phyloP scores from a whole-genome alignment of 2,888 invertebrate species.

The Ochlodes sylvanus region DNA sequence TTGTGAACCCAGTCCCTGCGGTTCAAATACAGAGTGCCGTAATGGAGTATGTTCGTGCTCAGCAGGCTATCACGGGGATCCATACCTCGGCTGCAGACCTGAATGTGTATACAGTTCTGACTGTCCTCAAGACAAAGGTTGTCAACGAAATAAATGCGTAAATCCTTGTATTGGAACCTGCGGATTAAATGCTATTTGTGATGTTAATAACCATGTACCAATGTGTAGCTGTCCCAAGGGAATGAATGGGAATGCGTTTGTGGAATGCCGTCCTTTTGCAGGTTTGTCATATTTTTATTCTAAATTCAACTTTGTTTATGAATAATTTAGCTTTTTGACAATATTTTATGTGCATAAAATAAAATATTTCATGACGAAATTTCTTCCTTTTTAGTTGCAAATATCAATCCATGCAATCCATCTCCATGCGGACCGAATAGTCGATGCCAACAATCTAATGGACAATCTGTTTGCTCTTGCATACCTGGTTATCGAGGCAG shows the following conservation, averaged over 20 bases:
- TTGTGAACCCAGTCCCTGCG: constrained; percentile 88
- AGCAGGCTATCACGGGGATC: constrained; percentile 87
- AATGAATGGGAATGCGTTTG: constrained; percentile 88
- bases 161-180: constrained; percentile 90
- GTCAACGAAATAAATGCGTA: constrained; percentile 88
- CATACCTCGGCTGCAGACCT: constrained; percentile 88
- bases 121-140: constrained; percentile 87
- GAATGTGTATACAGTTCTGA: constrained; percentile 89
- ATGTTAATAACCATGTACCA: constrained; percentile 89
- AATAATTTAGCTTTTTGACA: not conserved
- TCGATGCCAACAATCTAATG: constrained; percentile 88
- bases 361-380: constrained; percentile 1
- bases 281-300: constrained; percentile 62
- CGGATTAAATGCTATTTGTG: constrained; percentile 88
- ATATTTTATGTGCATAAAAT: too few species aligned
- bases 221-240: constrained; percentile 89
- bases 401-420: constrained; percentile 88
- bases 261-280: constrained; percentile 82
- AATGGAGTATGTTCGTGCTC: constrained; percentile 86
- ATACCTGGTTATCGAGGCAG: constrained; percentile 89
- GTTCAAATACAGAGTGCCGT: constrained; percentile 85
- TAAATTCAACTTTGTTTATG: not conserved
- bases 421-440: constrained; percentile 92
- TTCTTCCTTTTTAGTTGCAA: constrained; percentile 56
- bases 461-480: constrained; percentile 90